Conservation (phyloP, 2,888 invertebrate genomes). For the Alloplasta piceator region DNA sequence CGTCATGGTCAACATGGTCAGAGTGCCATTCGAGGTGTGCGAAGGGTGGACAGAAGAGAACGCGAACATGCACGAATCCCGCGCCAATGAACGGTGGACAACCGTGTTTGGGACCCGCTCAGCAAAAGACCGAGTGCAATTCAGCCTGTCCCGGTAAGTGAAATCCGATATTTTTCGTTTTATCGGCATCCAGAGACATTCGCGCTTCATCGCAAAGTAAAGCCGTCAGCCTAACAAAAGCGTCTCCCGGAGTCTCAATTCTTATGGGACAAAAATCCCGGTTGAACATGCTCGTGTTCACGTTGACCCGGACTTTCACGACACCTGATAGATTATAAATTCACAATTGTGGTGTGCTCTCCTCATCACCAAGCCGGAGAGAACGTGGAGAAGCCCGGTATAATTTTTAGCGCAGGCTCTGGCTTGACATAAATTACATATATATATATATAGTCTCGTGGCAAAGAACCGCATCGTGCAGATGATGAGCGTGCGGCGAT, state of each 20-base stretch:
- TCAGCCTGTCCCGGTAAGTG: constrained; percentile 81
- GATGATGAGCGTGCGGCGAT: constrained; percentile 46
- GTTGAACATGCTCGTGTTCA: constrained; percentile 51
- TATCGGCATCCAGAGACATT: not conserved
- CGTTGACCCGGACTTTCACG: constrained; percentile 57
- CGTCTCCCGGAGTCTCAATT: not conserved
- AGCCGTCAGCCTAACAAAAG: not conserved
- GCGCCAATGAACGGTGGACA: constrained; percentile 96
- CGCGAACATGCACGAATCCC: constrained; percentile 94
- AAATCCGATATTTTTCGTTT: not conserved
- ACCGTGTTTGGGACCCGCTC: constrained; percentile 92
- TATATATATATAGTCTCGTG: constrained; percentile 17
- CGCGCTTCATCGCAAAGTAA: not conserved
- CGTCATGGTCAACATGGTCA: constrained; percentile 94
- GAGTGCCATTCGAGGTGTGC: constrained; percentile 92
- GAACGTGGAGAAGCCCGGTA: constrained; percentile 14
- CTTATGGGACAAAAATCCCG: constrained; percentile 11
- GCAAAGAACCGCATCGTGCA: constrained; percentile 47
- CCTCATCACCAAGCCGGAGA: constrained; percentile 25
- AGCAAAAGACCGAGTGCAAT: constrained; percentile 93
- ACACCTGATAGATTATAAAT: constrained; percentile 50
- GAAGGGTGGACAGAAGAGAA: constrained; percentile 91
- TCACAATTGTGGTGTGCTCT: constrained; percentile 36
- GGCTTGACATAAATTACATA: constrained; percentile 6
- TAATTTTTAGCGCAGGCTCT: constrained; percentile 8